A percentile compares a stretch with the other conserved stretches of the same genome.
phyloP scores from a whole-genome alignment of 2,113 vertebrate genomes.

The Gambusia affinis region DNA sequence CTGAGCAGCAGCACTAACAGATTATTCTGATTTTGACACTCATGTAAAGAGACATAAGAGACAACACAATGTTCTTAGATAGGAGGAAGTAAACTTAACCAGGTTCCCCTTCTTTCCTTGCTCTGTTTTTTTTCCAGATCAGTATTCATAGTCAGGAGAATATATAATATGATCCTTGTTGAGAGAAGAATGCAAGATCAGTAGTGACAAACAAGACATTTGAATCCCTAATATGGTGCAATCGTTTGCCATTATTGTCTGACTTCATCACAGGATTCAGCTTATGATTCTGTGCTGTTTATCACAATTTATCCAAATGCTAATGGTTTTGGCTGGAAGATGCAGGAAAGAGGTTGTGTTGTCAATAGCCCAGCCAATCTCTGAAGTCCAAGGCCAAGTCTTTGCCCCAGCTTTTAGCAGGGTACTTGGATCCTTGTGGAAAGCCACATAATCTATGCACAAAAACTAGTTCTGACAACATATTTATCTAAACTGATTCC shows the following conservation, averaged over 20 bases:
- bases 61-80: neutral
- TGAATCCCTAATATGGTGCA: constrained; percentile 39
- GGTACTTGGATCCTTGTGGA: constrained; percentile 13
- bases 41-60: constrained; percentile 54
- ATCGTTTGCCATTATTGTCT: constrained; percentile 66
- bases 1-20: constrained; percentile 46
- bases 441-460: constrained; percentile 13
- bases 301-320: constrained; percentile 51
- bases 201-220: constrained; percentile 59
- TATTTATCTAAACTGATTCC: constrained; percentile 34
- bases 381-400: constrained; percentile 44
- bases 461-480: constrained; percentile 28
- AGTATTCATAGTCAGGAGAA: constrained; percentile 21
- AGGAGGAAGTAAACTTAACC: constrained; percentile 13
- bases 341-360: constrained; percentile 11
- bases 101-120: constrained; percentile 20
- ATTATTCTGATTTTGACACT: constrained; percentile 56
- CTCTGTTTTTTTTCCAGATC: constrained; percentile 44
- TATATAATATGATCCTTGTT: constrained; percentile 16
- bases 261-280: constrained; percentile 48
- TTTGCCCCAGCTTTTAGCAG: constrained; percentile 41
- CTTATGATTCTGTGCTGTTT: constrained; percentile 36
- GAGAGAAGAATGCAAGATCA: constrained; percentile 45
- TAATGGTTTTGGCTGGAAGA: constrained; percentile 50
- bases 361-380: constrained; percentile 47